Evolutionary conservation across 1,140 invertebrate genomes (phyloP).

Genomic region (Drosophila kohkoa): DNA sequence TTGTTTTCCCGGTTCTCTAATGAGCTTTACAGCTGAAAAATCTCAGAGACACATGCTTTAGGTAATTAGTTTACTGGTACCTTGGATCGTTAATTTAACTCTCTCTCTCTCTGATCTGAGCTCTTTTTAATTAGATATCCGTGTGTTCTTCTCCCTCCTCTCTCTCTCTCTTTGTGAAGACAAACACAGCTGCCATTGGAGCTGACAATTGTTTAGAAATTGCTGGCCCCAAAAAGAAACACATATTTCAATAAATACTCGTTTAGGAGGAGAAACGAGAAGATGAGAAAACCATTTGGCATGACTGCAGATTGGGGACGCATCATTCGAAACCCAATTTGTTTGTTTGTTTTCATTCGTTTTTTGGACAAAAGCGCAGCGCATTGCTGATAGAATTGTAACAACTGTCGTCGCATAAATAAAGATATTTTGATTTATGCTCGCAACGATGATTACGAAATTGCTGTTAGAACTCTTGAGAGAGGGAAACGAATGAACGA

Average conservation of each 20-base stretch:
- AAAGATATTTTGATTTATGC: constrained; percentile 81
- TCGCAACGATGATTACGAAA: constrained; percentile 66
- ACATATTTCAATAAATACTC: constrained; percentile 62
- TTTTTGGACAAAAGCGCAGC: constrained; percentile 42
- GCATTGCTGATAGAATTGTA: constrained; percentile 75
- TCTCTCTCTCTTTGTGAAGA: constrained; percentile 20
- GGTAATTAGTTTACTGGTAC: constrained; percentile 45
- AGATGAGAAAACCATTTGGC: constrained; percentile 56
- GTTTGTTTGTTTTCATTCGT: constrained; percentile 57
- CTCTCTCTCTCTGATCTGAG: background rate
- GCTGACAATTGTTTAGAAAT: constrained; percentile 66
- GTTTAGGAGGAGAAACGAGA: constrained; percentile 18
- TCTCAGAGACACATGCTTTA: constrained; percentile 48
- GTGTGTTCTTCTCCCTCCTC: constrained; percentile 18
- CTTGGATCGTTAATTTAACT: background rate
- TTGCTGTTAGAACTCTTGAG: constrained; percentile 41
- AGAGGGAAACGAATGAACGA: constrained; percentile 19
- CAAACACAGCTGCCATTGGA: constrained; percentile 63
- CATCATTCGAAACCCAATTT: constrained; percentile 63
- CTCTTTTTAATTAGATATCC: constrained; percentile 20
- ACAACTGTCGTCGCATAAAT: constrained; percentile 82
- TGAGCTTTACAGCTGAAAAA: constrained; percentile 49
- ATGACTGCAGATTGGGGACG: constrained; percentile 58
- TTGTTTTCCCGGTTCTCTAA: constrained; percentile 64
- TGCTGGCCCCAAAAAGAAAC: constrained; percentile 41